Percentiles rank a stretch among this genome's conserved stretches.
These are phyloP conservation scores for Melipona beecheii DNA, from an alignment of 2,888 invertebrate genomes.

Conservation along the genomic window DNA sequence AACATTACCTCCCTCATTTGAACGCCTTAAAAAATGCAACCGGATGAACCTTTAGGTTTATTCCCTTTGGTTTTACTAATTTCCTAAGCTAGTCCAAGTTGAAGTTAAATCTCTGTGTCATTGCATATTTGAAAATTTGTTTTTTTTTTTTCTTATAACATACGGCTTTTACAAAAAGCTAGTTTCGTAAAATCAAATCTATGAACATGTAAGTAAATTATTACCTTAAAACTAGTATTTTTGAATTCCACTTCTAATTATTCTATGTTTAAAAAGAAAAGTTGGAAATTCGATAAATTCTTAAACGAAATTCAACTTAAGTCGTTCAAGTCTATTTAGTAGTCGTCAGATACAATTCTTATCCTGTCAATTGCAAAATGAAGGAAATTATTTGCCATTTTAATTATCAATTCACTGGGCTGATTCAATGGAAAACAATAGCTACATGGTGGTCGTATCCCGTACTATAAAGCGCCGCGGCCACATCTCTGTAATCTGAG, in stretches of 20 bases:
- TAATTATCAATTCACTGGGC: background rate
- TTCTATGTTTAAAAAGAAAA: no score
- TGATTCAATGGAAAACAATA: slow-evolving; percentile 19
- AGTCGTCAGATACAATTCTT: background rate
- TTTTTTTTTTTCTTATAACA: background rate
- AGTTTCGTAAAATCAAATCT: no score
- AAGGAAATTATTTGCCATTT: background rate
- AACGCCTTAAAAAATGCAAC: slow-evolving; percentile 8
- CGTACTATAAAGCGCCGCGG: slow-evolving; percentile 22
- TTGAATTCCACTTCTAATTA: no score
- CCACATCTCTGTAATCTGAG: slow-evolving; percentile 39
- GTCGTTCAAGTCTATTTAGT: slow-evolving; percentile 57
- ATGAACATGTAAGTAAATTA: no score
- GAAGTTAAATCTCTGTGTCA: background rate
- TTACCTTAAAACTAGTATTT: no score
- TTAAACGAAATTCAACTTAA: background rate
- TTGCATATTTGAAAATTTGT: background rate
- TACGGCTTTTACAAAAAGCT: background rate
- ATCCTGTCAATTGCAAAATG: background rate
- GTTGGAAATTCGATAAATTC: background rate
- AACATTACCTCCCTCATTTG: slow-evolving; percentile 10
- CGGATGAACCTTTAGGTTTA: background rate
- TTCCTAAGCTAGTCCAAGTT: background rate
- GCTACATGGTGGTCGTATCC: slow-evolving; percentile 21
- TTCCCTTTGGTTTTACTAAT: background rate